Evolutionary conservation across 2,888 invertebrate genomes (phyloP).

Genomic region (Sympetrum striolatum): DNA sequence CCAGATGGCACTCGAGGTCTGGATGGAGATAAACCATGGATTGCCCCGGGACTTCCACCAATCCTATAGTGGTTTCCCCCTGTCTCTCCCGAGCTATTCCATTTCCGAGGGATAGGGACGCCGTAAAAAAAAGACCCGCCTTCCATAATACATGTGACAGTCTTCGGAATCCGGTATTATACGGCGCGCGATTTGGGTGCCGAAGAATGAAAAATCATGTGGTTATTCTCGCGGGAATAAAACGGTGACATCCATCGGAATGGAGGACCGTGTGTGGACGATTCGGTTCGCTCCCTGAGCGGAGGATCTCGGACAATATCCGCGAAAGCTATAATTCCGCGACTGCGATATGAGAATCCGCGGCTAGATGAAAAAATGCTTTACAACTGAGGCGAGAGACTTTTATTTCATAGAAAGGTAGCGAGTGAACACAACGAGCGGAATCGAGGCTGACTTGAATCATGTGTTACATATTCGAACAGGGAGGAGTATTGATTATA

Average conservation of each 20-base stretch:
- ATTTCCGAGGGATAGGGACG: background rate
- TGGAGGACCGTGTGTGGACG: background rate
- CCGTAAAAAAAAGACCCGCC: background rate
- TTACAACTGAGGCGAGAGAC: no score
- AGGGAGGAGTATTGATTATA: no score
- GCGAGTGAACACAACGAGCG: no score
- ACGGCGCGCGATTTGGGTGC: background rate
- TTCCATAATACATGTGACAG: background rate
- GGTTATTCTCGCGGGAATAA: background rate
- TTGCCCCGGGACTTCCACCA: background rate
- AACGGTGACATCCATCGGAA: background rate
- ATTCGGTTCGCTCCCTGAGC: no score
- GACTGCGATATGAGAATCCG: no score
- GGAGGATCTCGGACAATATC: no score
- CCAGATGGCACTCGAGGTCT: no score
- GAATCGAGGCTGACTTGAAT: no score
- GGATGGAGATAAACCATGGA: background rate
- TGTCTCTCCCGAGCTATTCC: background rate
- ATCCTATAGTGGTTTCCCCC: background rate
- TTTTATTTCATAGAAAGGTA: no score
- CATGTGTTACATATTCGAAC: no score
- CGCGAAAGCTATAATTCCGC: no score
- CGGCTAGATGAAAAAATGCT: no score
- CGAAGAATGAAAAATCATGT: background rate
- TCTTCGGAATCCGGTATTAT: background rate